phyloP scores from a whole-genome alignment of 1,140 invertebrate species.

The Drosophila sechellia region DNA sequence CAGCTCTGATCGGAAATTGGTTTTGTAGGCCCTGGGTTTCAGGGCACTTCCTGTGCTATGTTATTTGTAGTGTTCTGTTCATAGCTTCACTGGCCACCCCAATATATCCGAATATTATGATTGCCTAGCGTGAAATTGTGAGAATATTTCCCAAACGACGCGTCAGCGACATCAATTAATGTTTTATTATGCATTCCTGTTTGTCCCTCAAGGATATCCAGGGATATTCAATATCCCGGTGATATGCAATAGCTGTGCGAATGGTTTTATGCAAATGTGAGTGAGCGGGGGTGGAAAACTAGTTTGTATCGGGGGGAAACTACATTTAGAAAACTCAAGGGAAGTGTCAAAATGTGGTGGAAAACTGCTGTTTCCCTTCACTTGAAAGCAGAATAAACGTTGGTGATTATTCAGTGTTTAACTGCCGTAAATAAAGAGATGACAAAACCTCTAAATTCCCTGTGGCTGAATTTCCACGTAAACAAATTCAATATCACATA shows the following conservation, averaged over 20 bases:
- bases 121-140: constrained; percentile 80
- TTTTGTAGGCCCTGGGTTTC: constrained; percentile 60
- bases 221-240: constrained; percentile 70
- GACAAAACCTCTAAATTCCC: not conserved
- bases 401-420: no score
- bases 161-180: constrained; percentile 62
- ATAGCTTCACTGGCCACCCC: constrained; percentile 77
- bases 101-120: constrained; percentile 50
- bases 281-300: constrained; percentile 12
- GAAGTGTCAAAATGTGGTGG: constrained; percentile 31
- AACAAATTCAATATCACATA: constrained; percentile 1
- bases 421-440: not conserved
- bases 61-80: constrained; percentile 22
- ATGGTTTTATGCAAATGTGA: constrained; percentile 71
- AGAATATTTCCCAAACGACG: constrained; percentile 55
- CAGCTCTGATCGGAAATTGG: constrained; percentile 76
- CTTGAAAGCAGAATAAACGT: no score
- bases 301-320: no score
- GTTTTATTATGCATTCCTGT: constrained; percentile 60
- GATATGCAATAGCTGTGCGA: constrained; percentile 75
- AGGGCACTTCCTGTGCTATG: constrained; percentile 56
- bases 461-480: not conserved
- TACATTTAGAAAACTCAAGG: no score
- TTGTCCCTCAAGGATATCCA: constrained; percentile 51
- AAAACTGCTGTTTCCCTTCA: constrained; percentile 2